A percentile compares a stretch with the other conserved stretches of the same genome.
phyloP scores from a whole-genome alignment of 2,888 invertebrate genomes.

The Tanypteryx hageni region DNA sequence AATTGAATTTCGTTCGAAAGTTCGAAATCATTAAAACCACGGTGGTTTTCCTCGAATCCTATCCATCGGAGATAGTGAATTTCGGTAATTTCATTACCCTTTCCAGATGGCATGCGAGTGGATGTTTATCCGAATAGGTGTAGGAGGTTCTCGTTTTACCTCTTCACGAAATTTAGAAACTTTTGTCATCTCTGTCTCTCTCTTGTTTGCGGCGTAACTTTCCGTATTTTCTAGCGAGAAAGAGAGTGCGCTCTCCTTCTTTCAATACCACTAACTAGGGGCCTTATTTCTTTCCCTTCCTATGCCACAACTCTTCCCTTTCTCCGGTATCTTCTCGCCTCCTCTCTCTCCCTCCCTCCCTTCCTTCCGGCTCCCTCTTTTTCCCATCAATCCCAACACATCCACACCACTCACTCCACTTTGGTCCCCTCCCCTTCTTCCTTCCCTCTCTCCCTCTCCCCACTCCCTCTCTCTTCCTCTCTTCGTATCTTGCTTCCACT shows the following conservation, averaged over 20 bases:
- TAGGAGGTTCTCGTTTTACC: no score
- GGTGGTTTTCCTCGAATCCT: no score
- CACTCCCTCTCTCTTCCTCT: no score
- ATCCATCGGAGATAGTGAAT: no score
- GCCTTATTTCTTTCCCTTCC: neutral
- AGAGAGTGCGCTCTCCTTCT: neutral
- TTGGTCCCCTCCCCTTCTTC: no score
- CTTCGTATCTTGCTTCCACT: neutral
- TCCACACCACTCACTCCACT: neutral
- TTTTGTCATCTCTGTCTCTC: neutral
- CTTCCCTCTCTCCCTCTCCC: no score
- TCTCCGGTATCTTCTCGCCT: neutral
- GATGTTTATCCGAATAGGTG: no score
- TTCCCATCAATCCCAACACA: neutral
- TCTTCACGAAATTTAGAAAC: neutral
- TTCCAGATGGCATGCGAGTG: no score
- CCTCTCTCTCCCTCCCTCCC: neutral
- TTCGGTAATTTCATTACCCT: no score
- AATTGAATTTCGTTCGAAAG: neutral
- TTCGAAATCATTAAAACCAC: no score
- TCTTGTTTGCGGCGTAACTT: neutral
- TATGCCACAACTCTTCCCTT: neutral
- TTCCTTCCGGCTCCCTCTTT: neutral
- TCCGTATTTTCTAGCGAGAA: neutral
- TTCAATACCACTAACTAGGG: neutral